Evolutionary conservation across 2,888 invertebrate species (phyloP).

Genomic region (Phytoseiulus persimilis): DNA sequence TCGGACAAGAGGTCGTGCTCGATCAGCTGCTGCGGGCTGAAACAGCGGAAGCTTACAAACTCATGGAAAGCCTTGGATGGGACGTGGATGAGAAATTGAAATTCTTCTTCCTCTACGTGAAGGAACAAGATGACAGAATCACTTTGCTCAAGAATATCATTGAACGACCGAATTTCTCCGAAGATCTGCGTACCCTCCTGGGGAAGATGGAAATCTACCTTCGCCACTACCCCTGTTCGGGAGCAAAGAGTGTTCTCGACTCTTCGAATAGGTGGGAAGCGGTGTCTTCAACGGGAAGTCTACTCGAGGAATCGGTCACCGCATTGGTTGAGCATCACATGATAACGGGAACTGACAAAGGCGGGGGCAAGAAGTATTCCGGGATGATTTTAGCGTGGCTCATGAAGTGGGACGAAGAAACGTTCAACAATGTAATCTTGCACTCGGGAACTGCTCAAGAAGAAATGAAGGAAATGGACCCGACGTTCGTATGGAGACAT

Average conservation of each 20-base stretch:
- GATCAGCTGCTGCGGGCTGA: neutral
- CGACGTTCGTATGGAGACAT: constrained; percentile 23
- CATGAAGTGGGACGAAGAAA: constrained; percentile 31
- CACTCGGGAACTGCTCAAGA: constrained; percentile 17
- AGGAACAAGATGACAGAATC: constrained; percentile 20
- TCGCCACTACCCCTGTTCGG: neutral
- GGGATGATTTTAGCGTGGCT: constrained; percentile 20
- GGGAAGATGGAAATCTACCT: constrained; percentile 33
- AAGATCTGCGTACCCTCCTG: constrained; percentile 1
- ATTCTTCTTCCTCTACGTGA: constrained; percentile 23
- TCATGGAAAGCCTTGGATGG: constrained; percentile 26
- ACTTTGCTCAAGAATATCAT: neutral
- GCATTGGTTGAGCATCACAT: constrained; percentile 14
- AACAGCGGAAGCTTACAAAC: constrained; percentile 15
- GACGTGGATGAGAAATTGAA: constrained; percentile 7
- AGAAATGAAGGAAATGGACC: constrained; percentile 26
- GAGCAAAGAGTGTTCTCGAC: constrained; percentile 6
- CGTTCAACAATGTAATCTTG: neutral
- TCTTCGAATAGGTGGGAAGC: constrained; percentile 8
- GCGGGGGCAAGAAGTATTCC: neutral
- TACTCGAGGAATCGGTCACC: neutral
- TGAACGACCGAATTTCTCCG: constrained; percentile 27
- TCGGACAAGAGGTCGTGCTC: constrained; percentile 14
- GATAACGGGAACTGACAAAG: neutral
- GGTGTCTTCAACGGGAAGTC: constrained; percentile 9